Percentiles rank a stretch among this genome's conserved stretches.
Conservation (phyloP, 1,140 invertebrate genomes). For the Drosophila subpulchrella region DNA sequence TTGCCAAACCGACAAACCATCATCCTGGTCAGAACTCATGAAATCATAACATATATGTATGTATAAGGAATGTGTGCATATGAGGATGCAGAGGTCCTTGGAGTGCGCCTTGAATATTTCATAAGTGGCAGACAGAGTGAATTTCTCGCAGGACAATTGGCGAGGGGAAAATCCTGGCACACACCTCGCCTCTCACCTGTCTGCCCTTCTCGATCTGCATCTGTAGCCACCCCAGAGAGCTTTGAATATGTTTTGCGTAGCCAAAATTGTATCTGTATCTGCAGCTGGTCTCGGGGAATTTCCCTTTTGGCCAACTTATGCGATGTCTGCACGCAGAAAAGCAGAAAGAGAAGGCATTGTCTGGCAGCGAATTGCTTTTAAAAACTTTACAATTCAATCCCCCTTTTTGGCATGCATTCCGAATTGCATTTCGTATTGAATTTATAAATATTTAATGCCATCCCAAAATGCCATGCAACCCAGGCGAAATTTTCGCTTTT, state of each 20-base stretch:
- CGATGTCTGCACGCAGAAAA: background rate
- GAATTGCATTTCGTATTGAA: slow-evolving; percentile 84
- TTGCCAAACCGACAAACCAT: background rate
- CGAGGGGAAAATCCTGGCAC: background rate
- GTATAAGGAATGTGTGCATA: background rate
- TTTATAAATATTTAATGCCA: slow-evolving; percentile 84
- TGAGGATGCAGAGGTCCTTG: slow-evolving; percentile 53
- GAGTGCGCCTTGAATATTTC: slow-evolving; percentile 71
- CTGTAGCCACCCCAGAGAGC: slow-evolving; percentile 1
- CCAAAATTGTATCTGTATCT: slow-evolving; percentile 43
- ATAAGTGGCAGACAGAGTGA: slow-evolving; percentile 50
- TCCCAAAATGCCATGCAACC: slow-evolving; percentile 83
- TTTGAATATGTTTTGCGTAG: slow-evolving; percentile 49
- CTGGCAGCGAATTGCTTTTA: slow-evolving; percentile 63
- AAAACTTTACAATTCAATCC: slow-evolving; percentile 83
- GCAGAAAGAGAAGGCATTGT: slow-evolving; percentile 53
- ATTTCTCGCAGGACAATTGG: slow-evolving; percentile 27
- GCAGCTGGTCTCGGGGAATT: slow-evolving; percentile 35
- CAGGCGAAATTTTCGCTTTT: slow-evolving; percentile 30
- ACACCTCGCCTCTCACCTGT: slow-evolving; percentile 3
- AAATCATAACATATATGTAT: slow-evolving; percentile 36
- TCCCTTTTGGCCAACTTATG: slow-evolving; percentile 21
- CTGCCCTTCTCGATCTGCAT: background rate
- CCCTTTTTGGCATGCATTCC: slow-evolving; percentile 74
- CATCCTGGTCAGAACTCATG: slow-evolving; percentile 33